Percentiles rank a stretch among this genome's conserved stretches.
These are phyloP conservation scores for Calcarius lapponicus DNA, from an alignment of 2,797 vertebrate genomes.

Conservation along the genomic window DNA sequence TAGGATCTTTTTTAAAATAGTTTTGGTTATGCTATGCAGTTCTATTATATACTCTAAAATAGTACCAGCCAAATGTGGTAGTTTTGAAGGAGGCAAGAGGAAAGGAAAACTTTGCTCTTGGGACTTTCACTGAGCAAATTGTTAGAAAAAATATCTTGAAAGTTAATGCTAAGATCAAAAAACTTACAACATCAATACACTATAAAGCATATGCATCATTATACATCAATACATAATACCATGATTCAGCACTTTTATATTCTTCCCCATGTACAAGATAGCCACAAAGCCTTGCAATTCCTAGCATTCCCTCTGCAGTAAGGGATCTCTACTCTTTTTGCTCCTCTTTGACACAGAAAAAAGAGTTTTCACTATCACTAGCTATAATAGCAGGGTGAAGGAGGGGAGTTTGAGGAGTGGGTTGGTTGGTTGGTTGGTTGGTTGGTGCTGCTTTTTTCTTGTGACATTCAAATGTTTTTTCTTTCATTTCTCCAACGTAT, in stretches of 20 bases:
- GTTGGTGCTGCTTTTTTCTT: background rate
- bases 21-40: background rate
- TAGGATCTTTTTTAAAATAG: background rate
- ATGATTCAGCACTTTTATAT: background rate
- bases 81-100: background rate
- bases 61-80: background rate
- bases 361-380: background rate
- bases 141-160: background rate
- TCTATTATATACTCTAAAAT: background rate
- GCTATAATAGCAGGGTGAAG: rapidly evolving
- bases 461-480: background rate
- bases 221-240: background rate
- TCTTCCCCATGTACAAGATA: background rate
- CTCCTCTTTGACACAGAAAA: background rate
- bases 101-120: background rate
- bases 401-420: background rate
- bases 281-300: background rate
- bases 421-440: background rate
- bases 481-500: background rate
- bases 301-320: background rate
- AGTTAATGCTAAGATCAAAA: background rate
- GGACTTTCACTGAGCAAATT: background rate
- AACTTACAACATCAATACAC: background rate
- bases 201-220: background rate
- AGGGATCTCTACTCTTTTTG: background rate